These are phyloP conservation scores for Acronicta aceris DNA, from an alignment of 2,888 invertebrate genomes.

Conservation along the genomic window DNA sequence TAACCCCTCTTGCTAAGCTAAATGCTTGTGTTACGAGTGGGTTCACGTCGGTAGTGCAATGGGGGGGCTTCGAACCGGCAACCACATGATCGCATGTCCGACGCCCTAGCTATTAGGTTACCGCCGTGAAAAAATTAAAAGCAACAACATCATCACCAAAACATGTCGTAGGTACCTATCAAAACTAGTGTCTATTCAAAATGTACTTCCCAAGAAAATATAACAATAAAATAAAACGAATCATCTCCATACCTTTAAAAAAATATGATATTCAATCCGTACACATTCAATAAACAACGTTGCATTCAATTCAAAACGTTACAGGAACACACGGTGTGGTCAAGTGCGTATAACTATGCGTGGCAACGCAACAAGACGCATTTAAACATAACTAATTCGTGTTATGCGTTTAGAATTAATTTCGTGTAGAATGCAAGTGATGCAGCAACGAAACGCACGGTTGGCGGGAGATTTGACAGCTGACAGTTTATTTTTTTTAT, in stretches of 20 bases:
- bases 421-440: slow-evolving; percentile 59
- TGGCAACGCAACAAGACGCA: slow-evolving; percentile 60
- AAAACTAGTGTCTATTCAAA: no score
- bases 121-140: no score
- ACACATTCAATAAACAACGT: slow-evolving; percentile 72
- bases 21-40: no score
- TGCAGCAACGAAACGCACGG: slow-evolving; percentile 61
- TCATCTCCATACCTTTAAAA: slow-evolving; percentile 61
- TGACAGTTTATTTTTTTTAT: slow-evolving; percentile 41
- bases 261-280: slow-evolving; percentile 73
- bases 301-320: slow-evolving; percentile 74
- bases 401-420: slow-evolving; percentile 67
- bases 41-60: no score
- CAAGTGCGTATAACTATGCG: slow-evolving; percentile 76
- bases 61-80: no score
- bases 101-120: no score
- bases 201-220: slow-evolving; percentile 8
- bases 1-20: no score
- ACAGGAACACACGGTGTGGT: slow-evolving; percentile 82
- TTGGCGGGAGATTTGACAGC: slow-evolving; percentile 64
- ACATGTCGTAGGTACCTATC: no score
- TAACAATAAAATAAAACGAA: slow-evolving; percentile 37
- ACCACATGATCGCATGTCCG: no score
- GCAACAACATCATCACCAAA: no score
- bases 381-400: slow-evolving; percentile 81